These are phyloP conservation scores for Acromyrmex heyeri DNA, from an alignment of 1,140 invertebrate species.

Conservation along the genomic window DNA sequence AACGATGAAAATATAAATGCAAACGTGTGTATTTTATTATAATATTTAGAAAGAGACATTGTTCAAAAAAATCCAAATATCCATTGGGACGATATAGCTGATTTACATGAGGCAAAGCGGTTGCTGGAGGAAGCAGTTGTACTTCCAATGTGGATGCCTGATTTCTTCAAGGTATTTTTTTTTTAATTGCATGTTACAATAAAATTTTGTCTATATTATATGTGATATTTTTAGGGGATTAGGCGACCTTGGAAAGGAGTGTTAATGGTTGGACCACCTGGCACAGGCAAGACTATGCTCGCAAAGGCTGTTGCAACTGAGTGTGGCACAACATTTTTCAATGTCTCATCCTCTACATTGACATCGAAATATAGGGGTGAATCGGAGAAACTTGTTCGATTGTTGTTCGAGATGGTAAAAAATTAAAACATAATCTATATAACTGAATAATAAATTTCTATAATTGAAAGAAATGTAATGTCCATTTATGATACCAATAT, in stretches of 20 bases:
- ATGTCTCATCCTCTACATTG: conserved; percentile 98
- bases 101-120: conserved; percentile 97
- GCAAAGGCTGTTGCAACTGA: conserved; percentile 99
- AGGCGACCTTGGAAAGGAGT: conserved; percentile 97
- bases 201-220: neutral
- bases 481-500: conserved; percentile 6
- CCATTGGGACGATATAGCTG: conserved; percentile 99
- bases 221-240: conserved; percentile 91
- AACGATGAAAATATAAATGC: conserved; percentile 4
- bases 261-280: conserved; percentile 98
- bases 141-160: conserved; percentile 98
- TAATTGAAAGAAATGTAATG: neutral
- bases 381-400: conserved; percentile 98
- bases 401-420: conserved; percentile 98
- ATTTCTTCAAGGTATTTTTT: conserved; percentile 95
- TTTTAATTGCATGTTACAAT: neutral
- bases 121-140: conserved; percentile 99
- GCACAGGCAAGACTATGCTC: conserved; percentile 99
- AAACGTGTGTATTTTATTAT: neutral
- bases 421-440: neutral
- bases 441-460: neutral
- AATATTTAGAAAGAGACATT: conserved; percentile 95
- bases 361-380: conserved; percentile 99
- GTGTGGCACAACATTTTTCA: conserved; percentile 99
- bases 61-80: conserved; percentile 99